phyloP scores from a whole-genome alignment of 2,888 invertebrate genomes.

The Phengaris arion region DNA sequence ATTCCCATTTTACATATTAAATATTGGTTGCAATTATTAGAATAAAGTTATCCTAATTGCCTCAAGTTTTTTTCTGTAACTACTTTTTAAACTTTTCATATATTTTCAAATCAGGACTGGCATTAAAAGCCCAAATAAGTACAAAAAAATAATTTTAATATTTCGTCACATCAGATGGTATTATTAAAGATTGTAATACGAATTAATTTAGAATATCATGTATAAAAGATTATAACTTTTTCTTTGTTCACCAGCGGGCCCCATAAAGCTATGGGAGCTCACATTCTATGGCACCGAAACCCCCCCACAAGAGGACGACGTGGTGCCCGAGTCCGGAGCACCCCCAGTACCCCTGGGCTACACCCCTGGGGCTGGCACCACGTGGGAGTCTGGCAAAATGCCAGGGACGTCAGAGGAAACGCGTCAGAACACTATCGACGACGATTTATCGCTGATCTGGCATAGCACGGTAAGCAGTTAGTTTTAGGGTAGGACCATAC shows the following conservation, averaged over 20 bases:
- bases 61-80: too few relatives aligned
- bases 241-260: constrained; percentile 62
- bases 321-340: constrained; percentile 78
- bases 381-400: constrained; percentile 48
- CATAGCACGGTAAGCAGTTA: constrained; percentile 78
- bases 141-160: too few relatives aligned
- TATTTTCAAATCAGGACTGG: too few relatives aligned
- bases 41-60: too few relatives aligned
- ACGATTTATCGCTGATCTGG: constrained; percentile 79
- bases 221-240: not conserved
- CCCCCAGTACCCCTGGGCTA: constrained; percentile 8
- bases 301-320: constrained; percentile 81
- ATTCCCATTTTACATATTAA: too few relatives aligned
- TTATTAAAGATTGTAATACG: too few relatives aligned
- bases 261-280: constrained; percentile 88
- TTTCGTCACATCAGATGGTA: too few relatives aligned
- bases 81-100: too few relatives aligned
- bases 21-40: not conserved
- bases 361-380: constrained; percentile 21
- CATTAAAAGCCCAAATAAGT: too few relatives aligned
- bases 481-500: not conserved
- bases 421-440: constrained; percentile 81
- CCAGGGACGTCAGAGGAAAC: constrained; percentile 71
- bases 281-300: constrained; percentile 89
- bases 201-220: too few relatives aligned